Evolutionary conservation across 2,888 invertebrate species (phyloP), one percentile per base, ranked within the genome.

Genomic region (Camptogramma bilineatum): DNA sequence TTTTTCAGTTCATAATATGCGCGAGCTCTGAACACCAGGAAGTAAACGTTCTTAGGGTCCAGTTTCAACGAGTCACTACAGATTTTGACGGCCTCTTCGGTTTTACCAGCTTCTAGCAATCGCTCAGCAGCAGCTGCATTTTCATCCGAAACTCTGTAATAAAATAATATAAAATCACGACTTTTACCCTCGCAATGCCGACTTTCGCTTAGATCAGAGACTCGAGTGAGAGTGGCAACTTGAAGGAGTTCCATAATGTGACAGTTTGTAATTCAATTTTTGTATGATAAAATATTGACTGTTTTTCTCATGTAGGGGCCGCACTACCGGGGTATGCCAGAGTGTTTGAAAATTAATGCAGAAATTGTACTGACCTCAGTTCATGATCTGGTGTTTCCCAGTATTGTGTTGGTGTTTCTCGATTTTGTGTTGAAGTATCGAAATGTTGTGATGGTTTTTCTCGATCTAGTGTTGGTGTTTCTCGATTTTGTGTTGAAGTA

Each of bases 1-100:
- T 96, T 95, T 69, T 95, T 95, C 66, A 98, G 84, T 98, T 98
- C 99, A 95, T 99, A 97, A 84, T 96, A 96, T 82, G 98, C 98
- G 50, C 98, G 98, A 47, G 98, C 95, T 78, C 99, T 94, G 88
- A 99, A 99, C 65, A 97, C 97, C 87, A 98, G 98, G 82, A 97
- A 98, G 2, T 97, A 94, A 57, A 98, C 96, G 83, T 95, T 95
- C 34, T 96, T 95, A 10, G 98, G 98, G 83, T 97, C 97, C 72
- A 98, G 82, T 72, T 96, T 96, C 74, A 99, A 98, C 65, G 98
- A 98, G 93, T 98, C 96, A 69, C 96, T 96, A 87, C 98, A 99
- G 80, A 95, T 94, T 73, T 95, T 94, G 68, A 98, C 91, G 52
- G 99, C 99, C 75, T 96, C 95, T 77, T 95, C 95, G 88, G 99